Evolutionary conservation across 2,113 vertebrate genomes (phyloP).

Genomic region (Cavia aperea): DNA sequence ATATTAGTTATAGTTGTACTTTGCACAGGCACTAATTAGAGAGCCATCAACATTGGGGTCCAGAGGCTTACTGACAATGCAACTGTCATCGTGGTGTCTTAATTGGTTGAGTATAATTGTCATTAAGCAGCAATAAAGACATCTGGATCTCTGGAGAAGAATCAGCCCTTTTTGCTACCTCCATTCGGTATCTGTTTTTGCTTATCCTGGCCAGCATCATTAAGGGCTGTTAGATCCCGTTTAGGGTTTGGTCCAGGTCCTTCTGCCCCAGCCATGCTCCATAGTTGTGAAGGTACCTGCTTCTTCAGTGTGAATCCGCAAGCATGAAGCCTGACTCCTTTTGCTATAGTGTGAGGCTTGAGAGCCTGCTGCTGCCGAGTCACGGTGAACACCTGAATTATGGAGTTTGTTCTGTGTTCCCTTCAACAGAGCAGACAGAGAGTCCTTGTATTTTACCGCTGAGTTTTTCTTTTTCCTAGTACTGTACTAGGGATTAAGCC

Average conservation of each 20-base stretch:
- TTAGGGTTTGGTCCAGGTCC: constrained; percentile 61
- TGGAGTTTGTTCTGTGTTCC: constrained; percentile 25
- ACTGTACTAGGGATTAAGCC: background rate
- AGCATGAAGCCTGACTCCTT: constrained; percentile 41
- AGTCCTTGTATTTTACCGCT: background rate
- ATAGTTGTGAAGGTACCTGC: constrained; percentile 56
- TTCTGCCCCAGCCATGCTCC: constrained; percentile 53
- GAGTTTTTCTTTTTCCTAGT: background rate
- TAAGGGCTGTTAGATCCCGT: constrained; percentile 64
- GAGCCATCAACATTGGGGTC: constrained; percentile 76
- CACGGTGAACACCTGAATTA: constrained; percentile 36
- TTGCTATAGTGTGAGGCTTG: constrained; percentile 30
- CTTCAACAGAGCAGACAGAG: background rate
- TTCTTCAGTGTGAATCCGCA: constrained; percentile 70
- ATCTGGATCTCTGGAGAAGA: constrained; percentile 82
- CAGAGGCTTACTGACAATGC: constrained; percentile 78
- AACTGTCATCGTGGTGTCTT: constrained; percentile 77
- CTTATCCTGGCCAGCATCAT: constrained; percentile 60
- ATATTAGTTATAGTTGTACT: constrained; percentile 74
- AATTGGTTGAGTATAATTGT: constrained; percentile 81
- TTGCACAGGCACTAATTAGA: constrained; percentile 76
- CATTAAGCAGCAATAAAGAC: constrained; percentile 80
- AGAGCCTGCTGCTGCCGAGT: constrained; percentile 57
- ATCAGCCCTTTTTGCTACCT: constrained; percentile 71
- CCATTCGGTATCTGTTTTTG: constrained; percentile 68